Evolutionary conservation across 2,888 invertebrate species (phyloP), one percentile per base, ranked within the genome.

Genomic region (Meteorus colon): DNA sequence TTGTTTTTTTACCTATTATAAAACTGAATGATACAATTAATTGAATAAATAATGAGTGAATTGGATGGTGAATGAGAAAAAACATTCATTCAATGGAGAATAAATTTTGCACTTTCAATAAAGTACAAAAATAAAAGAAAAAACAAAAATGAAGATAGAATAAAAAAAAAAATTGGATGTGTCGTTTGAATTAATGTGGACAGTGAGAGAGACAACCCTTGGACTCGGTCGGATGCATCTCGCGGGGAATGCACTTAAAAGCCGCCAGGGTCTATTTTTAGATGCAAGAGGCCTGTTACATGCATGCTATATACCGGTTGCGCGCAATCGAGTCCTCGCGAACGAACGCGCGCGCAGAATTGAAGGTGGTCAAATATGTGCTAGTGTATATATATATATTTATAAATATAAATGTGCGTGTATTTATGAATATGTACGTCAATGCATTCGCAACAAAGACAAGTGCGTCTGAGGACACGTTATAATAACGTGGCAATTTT

Each of bases 221-320:
- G 48, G 59, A 66, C 59, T 73, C 48, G 51, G 59, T 68, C 51
- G 73, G 73, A 55, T 74, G 74, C 74, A 68, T 74, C 68, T 74
- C 31, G 62, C 77, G 79, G 78, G 77, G 80, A 81, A 81, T 81
- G 80, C 80, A 79, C 80, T 81, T 77, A 76, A 81, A 75, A 81
- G 77, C 76, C 78, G 66, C 70, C 76, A 75, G 66, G 71, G 66
- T 73, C 77, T 79, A 79, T 79, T 79, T 79, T 79, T 79, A 78
- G 78, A 69, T 70, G 66, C 63, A 60, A 63, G 73, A 75, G 79
- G 79, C 76, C 80, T 78, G 78, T 81, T 78, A 81, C 80, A 79
- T 77, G 63, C 37, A 76, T 79, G 76, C 79, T 75, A 73, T 80
- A 78, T 80, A 81, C 79, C 79, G 80, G 80, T 81, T 79, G 78